phyloP scores from a whole-genome alignment of 2,888 invertebrate species.

The Stratiomys singularior region DNA sequence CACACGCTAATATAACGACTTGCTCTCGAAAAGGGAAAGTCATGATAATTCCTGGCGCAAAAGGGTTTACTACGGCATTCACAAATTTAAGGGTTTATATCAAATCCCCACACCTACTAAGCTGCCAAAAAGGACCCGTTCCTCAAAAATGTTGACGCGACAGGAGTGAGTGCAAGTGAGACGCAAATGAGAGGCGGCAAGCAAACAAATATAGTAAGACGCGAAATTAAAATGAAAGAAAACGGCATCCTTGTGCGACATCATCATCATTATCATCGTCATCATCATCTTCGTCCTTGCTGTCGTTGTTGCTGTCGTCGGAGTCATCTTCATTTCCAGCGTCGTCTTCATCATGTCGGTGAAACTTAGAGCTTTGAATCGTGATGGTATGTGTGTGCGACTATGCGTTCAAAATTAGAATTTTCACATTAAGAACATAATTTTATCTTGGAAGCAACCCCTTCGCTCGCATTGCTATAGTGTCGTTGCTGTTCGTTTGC shows the following conservation, averaged over 20 bases:
- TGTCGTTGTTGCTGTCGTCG: constrained; percentile 15
- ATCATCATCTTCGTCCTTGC: background rate
- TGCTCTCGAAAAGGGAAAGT: constrained; percentile 36
- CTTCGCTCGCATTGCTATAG: constrained; percentile 36
- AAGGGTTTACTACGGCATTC: constrained; percentile 45
- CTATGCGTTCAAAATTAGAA: constrained; percentile 60
- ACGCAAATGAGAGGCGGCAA: background rate
- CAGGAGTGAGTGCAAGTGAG: too few species aligned
- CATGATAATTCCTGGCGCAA: constrained; percentile 36
- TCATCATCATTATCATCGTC: constrained; percentile 38
- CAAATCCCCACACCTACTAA: constrained; percentile 24
- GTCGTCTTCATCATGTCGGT: constrained; percentile 38
- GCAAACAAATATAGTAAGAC: constrained; percentile 44
- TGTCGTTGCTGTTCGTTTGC: background rate
- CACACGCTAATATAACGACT: constrained; percentile 44
- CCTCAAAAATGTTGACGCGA: background rate
- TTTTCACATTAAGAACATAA: constrained; percentile 63
- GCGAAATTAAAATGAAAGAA: constrained; percentile 52
- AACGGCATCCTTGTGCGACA: constrained; percentile 46
- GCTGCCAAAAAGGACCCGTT: background rate
- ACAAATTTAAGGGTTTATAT: constrained; percentile 38
- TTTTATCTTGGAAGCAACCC: constrained; percentile 58
- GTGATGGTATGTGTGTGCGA: constrained; percentile 39
- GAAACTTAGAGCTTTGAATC: constrained; percentile 12
- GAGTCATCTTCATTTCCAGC: constrained; percentile 19